These are phyloP conservation scores for Rhagophthalmus giganteus DNA, from an alignment of 2,888 invertebrate species.

Conservation along the genomic window DNA sequence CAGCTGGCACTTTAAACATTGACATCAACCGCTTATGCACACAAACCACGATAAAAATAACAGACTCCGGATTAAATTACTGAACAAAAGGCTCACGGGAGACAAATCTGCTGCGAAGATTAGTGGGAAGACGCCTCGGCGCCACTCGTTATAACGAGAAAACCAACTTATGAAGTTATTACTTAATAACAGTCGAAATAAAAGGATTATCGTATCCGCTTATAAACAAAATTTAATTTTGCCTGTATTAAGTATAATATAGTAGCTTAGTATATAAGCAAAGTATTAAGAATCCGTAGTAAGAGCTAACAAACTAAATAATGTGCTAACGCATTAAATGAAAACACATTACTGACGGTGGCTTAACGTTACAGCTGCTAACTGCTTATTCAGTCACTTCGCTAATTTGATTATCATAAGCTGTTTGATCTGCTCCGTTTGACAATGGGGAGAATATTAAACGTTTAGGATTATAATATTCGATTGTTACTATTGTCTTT, in stretches of 20 bases:
- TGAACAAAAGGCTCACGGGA: slow-evolving; percentile 30
- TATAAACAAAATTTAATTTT: too few relatives aligned
- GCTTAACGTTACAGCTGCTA: slow-evolving; percentile 28
- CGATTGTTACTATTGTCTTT: too few relatives aligned
- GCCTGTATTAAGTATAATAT: too few relatives aligned
- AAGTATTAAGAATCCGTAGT: too few relatives aligned
- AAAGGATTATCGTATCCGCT: background rate
- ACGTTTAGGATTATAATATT: too few relatives aligned
- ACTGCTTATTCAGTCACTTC: slow-evolving; percentile 23
- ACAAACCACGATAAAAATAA: slow-evolving; percentile 31
- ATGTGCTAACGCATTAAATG: too few relatives aligned
- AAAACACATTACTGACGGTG: slow-evolving; percentile 29
- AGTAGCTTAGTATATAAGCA: too few relatives aligned
- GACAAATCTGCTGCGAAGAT: slow-evolving; percentile 31
- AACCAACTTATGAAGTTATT: slow-evolving; percentile 11
- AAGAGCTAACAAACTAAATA: too few relatives aligned
- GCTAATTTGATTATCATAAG: slow-evolving; percentile 23
- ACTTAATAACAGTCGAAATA: slow-evolving; percentile 2
- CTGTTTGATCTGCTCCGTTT: slow-evolving; percentile 14
- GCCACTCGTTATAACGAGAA: slow-evolving; percentile 18
- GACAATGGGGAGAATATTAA: too few relatives aligned
- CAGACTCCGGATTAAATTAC: slow-evolving; percentile 35
- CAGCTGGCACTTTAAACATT: slow-evolving; percentile 2
- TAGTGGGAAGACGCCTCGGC: slow-evolving; percentile 26
- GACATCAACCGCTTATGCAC: slow-evolving; percentile 20